Evolutionary conservation across 2,888 invertebrate genomes (phyloP).

Genomic region (Nomada flava): DNA sequence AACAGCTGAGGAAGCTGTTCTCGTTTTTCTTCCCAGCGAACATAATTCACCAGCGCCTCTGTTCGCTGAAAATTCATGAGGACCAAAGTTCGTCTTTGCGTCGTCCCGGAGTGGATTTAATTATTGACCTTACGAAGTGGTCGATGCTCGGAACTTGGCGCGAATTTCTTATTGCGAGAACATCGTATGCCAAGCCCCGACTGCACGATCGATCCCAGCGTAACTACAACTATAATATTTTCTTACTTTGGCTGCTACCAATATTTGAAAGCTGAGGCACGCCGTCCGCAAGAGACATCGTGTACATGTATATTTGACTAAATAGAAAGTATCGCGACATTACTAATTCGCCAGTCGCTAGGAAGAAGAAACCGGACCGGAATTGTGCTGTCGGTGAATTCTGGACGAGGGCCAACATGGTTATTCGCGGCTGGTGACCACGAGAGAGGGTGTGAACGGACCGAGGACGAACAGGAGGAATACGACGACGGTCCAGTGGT

Average conservation of each 20-base stretch:
- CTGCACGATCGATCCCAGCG: background rate
- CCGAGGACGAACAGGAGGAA: constrained; percentile 28
- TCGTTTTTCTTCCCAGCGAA: constrained; percentile 38
- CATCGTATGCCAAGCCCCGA: no score
- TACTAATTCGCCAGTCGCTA: constrained; percentile 35
- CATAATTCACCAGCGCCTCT: constrained; percentile 44
- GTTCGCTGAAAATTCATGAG: constrained; percentile 63
- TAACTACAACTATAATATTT: no score
- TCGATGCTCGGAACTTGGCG: constrained; percentile 3
- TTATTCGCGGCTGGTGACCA: constrained; percentile 65
- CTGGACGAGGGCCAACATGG: constrained; percentile 75
- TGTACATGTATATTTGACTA: background rate
- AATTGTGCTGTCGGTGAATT: constrained; percentile 68
- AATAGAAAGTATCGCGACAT: constrained; percentile 20
- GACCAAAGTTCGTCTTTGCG: constrained; percentile 48
- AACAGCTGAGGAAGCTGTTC: background rate
- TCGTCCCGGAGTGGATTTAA: constrained; percentile 58
- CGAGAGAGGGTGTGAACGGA: constrained; percentile 57
- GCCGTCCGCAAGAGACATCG: no score
- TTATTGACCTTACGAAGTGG: constrained; percentile 57
- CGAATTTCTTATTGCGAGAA: constrained; percentile 20
- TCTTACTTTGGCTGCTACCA: background rate
- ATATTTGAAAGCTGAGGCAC: no score
- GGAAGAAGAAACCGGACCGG: constrained; percentile 62
- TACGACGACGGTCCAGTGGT: constrained; percentile 36